Base-by-base conservation (phyloP, 2,888 invertebrate genomes). In the Smittia aterrima region DNA sequence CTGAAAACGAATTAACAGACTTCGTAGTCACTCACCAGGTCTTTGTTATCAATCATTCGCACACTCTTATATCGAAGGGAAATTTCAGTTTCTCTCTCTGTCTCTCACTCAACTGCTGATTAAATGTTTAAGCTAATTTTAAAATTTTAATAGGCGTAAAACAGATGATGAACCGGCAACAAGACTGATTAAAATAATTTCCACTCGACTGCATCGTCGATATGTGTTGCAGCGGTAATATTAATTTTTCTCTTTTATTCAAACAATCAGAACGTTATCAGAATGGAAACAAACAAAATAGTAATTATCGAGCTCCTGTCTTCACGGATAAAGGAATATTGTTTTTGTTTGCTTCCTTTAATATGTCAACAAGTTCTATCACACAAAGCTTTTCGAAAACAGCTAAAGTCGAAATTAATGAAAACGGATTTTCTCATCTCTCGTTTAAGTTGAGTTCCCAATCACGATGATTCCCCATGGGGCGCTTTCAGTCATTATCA, bases 241-340 rank as follows among this genome's bases (percentile, higher is more conserved):
- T 6, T 6, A 32, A 32, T 3, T 32, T 3, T 9, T 32, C 32
- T n/a, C n/a, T n/a, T n/a, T n/a, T 3, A 32, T 32, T 3, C 4
- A 32, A 32, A 32, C 32, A 32, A 9, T 9, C 9, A 47, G 68
- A 68, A 68, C 41, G 22, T 68, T 68, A 68, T 68, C 47, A 16
- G 22, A 68, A 68, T 47, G 41, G 41, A 68, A 68, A 68, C 68
- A 24, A 25, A 47, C 68, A 24, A 25, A 47, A n/a, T n/a, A 47
- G 47, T 16, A 47, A 47, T 47, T 47, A 47, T 47, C 11, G 9
- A 38, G 38, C 38, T 38, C 38, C 38, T 38, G 38, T 38, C 38
- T 4, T 38, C 38, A 38, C 9, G 6, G 9, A 7, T 9, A 38
- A 32, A 32, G 32, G 47, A 47, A 11, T n/a, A n/a, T 47, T 13